Evolutionary conservation across 2,113 vertebrate species (phyloP), one percentile per base, ranked within the genome.

Genomic region (Coreoperca whiteheadi): DNA sequence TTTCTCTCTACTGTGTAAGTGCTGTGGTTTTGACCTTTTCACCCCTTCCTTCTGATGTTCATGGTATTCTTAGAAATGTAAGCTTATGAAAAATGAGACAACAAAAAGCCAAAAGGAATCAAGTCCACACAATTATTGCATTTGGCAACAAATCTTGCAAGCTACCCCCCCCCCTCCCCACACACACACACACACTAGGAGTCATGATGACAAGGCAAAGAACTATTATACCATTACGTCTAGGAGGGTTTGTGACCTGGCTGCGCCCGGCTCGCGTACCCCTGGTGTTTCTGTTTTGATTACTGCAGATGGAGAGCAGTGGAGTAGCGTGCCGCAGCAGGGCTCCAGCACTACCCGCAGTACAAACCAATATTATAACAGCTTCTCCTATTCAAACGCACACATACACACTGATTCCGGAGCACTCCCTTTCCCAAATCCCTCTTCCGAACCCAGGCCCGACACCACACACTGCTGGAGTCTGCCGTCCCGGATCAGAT

Each of bases 321-420:
- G 32, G 83, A 85, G 86, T 91, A 85, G 88, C 90, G 87, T 92
- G 88, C 89, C 84, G 81, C 81, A 80, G 88, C 82, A 57, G 68
- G 78, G 66, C 77, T 88, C 30, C 74, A 53, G 23, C 5, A 0
- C 83, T 81, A 74, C 77, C 84, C 71, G 4, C 81, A 79, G 90
- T 25, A 85, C 89, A 86, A 88, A 92, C 85, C 90, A 91, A 92
- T 91, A 92, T 94, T 92, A 84, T 88, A 94, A 86, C 91, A 90
- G 86, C 88, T 87, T 91, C 83, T 86, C 83, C 73, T 65, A 73
- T 84, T 88, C 85, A 79, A 57, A 79, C 14, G 51, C 68, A 61
- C 69, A 65, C 85, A 59, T 72, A 82, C 64, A 23, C 77, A 69
- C 71, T 0, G 39, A 87, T 70, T 84, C 83, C 41, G 53, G 77